These are phyloP conservation scores for Ophraella communa DNA, from an alignment of 2,888 invertebrate species.

Conservation along the genomic window DNA sequence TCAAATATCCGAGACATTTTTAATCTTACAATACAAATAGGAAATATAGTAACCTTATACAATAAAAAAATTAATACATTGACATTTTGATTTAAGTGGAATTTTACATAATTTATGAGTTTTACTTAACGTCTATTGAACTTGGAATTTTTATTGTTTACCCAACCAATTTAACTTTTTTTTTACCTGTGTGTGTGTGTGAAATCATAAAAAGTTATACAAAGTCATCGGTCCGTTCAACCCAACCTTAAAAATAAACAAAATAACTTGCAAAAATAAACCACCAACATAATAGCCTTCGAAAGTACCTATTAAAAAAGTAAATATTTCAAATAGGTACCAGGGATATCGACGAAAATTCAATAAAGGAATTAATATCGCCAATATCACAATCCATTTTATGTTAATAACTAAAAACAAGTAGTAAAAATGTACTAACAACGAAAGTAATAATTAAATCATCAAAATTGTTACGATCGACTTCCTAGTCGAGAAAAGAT, in stretches of 20 bases:
- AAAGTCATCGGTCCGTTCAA: conserved; percentile 23
- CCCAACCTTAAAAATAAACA: conserved; percentile 25
- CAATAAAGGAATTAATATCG: no score
- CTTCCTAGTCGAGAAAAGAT: not conserved
- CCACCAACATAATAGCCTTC: not conserved
- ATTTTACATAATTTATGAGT: not conserved
- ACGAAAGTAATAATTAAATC: no score
- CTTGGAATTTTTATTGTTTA: not conserved
- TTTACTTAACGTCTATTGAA: not conserved
- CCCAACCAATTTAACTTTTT: not conserved
- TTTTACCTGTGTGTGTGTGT: not conserved
- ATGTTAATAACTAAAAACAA: no score
- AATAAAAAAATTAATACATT: not conserved
- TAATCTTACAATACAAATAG: no score
- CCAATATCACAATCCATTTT: no score
- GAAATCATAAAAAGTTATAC: conserved; percentile 4
- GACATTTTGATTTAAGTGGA: not conserved
- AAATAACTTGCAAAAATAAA: conserved; percentile 11
- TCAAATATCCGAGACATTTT: conserved; percentile 40
- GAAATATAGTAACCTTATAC: no score
- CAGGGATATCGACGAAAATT: no score
- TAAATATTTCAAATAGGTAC: not conserved
- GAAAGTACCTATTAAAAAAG: not conserved
- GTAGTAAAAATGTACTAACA: no score
- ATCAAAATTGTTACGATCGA: not conserved